phyloP scores from a whole-genome alignment of 2,888 invertebrate species.

The Oscheius sp. region DNA sequence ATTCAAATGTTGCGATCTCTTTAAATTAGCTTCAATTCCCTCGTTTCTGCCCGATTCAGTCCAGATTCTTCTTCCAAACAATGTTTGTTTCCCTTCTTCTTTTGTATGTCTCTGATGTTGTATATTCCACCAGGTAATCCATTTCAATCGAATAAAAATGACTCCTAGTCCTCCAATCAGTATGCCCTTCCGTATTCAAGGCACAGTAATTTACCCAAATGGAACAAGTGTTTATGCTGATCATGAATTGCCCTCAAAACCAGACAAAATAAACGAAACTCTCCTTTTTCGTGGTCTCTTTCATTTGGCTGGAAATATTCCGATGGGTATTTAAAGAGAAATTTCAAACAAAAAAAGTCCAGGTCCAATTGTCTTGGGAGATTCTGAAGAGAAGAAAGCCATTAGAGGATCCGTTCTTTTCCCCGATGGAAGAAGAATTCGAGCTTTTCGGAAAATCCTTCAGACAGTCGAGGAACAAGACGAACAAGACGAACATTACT shows the following conservation, averaged over 20 bases:
- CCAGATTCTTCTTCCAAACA: no score
- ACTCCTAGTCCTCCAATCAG: not conserved
- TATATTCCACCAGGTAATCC: no score
- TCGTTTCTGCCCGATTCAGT: no score
- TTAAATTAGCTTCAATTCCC: no score
- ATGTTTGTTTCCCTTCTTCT: no score
- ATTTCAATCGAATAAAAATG: not conserved
- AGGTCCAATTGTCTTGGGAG: slow-evolving; percentile 4
- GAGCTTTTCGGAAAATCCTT: slow-evolving; percentile 8
- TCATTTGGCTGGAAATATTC: slow-evolving; percentile 1
- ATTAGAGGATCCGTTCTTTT: slow-evolving; percentile 20
- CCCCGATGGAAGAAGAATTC: slow-evolving; percentile 7
- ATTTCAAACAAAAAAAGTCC: not conserved
- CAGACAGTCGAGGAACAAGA: no score
- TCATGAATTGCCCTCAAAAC: slow-evolving; percentile 7
- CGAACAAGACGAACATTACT: slow-evolving; percentile 2
- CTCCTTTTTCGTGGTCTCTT: slow-evolving; percentile 12
- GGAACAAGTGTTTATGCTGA: slow-evolving; percentile 22
- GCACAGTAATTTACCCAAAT: slow-evolving; percentile 13
- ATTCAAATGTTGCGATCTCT: no score
- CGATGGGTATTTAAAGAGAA: no score
- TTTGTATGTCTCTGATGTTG: no score
- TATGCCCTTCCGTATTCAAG: slow-evolving; percentile 20
- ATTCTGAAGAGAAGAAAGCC: not conserved
- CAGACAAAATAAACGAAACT: not conserved